A percentile compares a stretch with the other conserved stretches of the same genome.
These are phyloP conservation scores for Neotoma lepida DNA, from an alignment of 2,113 vertebrate genomes.

Conservation along the genomic window DNA sequence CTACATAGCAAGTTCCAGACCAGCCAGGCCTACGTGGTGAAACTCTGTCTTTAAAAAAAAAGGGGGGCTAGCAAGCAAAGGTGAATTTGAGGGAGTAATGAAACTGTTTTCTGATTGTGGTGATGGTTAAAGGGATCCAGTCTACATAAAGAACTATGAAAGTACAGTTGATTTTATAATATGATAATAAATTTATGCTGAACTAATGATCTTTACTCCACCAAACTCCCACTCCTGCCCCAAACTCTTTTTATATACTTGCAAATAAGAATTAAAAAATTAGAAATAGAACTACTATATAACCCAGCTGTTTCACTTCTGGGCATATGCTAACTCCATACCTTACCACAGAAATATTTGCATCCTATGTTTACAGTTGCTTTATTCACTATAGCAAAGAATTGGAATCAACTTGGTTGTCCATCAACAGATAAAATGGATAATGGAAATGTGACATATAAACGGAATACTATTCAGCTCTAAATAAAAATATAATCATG, in stretches of 20 bases:
- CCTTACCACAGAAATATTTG: neutral
- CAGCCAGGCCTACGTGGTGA: neutral
- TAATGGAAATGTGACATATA: neutral
- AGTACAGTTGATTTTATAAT: neutral
- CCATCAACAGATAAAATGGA: neutral
- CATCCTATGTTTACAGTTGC: neutral
- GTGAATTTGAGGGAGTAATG: neutral
- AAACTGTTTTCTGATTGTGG: neutral
- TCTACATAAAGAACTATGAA: neutral
- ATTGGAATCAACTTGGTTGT: neutral
- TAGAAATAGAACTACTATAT: neutral
- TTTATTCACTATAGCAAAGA: neutral
- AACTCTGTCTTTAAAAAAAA: neutral
- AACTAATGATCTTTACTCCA: neutral
- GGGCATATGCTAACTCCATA: neutral
- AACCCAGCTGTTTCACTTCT: neutral
- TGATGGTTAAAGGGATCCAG: neutral
- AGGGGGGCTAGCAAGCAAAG: neutral
- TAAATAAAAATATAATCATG: neutral
- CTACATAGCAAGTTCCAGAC: neutral
- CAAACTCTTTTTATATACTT: neutral
- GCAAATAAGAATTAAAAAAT: neutral
- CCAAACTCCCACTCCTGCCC: neutral
- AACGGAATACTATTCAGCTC: neutral
- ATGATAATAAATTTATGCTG: neutral